A percentile compares a stretch with the other conserved stretches of the same genome.
phyloP scores from a whole-genome alignment of 2,888 invertebrate genomes.

The Aporophyla nigra region DNA sequence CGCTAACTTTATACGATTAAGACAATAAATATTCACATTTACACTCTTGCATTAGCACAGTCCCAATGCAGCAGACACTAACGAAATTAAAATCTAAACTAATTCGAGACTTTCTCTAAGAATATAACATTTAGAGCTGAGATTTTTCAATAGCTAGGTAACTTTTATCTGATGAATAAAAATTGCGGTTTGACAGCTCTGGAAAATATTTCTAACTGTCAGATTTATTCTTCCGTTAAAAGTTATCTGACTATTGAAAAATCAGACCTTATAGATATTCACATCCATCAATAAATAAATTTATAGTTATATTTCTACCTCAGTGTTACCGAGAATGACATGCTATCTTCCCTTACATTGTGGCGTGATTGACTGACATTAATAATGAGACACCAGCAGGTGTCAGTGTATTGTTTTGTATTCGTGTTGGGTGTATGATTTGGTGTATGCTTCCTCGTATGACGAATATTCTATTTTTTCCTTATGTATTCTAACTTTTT shows the following conservation, averaged over 20 bases:
- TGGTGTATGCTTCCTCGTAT: constrained; percentile 36
- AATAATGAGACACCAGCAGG: constrained; percentile 15
- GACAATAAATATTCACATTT: constrained; percentile 47
- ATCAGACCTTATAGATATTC: too few species aligned
- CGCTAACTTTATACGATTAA: constrained; percentile 29
- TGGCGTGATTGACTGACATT: not conserved
- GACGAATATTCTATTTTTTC: constrained; percentile 10
- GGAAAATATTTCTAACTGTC: too few species aligned
- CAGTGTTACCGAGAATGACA: not conserved
- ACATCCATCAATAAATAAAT: too few species aligned
- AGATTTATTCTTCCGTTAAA: too few species aligned
- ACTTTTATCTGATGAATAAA: too few species aligned
- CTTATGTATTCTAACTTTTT: not conserved
- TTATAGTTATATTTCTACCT: too few species aligned
- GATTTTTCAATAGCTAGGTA: not conserved
- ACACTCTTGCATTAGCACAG: constrained; percentile 27
- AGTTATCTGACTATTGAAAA: too few species aligned
- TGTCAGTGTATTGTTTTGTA: constrained; percentile 36
- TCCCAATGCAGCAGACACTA: constrained; percentile 47
- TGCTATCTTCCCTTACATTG: too few species aligned
- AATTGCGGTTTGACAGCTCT: too few species aligned
- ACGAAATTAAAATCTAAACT: constrained; percentile 41
- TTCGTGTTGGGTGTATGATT: constrained; percentile 51
- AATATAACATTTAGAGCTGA: constrained; percentile 4
- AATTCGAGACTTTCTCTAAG: constrained; percentile 8